Evolutionary conservation across 2,797 vertebrate species (phyloP).

Genomic region (Micropoecilia bifurca): DNA sequence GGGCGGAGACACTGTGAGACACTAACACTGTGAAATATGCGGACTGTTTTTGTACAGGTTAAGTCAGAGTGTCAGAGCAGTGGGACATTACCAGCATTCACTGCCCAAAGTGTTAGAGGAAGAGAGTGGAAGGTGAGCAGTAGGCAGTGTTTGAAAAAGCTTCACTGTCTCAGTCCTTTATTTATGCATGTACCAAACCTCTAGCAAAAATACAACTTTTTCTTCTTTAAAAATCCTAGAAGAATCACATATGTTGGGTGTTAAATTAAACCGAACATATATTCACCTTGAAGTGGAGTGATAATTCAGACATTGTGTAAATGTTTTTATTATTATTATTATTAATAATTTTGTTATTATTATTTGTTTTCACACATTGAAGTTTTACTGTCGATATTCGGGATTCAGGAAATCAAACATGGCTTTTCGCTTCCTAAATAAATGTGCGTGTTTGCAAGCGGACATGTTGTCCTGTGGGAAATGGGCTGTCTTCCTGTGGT

Average conservation of each 20-base stretch:
- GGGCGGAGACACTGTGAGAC: no score
- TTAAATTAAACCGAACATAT: conserved; percentile 3
- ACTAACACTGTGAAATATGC: background rate
- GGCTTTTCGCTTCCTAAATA: background rate
- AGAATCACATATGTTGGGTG: conserved; percentile 3
- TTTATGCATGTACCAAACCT: conserved; percentile 26
- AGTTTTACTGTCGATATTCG: background rate
- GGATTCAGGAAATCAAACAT: background rate
- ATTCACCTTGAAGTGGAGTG: background rate
- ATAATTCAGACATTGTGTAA: background rate
- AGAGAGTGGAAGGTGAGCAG: conserved; percentile 34
- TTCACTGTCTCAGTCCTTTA: conserved; percentile 42
- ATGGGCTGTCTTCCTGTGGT: conserved; percentile 56
- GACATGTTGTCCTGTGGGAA: conserved; percentile 71
- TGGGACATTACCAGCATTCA: conserved; percentile 68
- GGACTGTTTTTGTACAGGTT: conserved; percentile 20
- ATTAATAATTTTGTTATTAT: no score
- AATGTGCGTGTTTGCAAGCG: conserved; percentile 17
- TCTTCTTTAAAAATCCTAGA: background rate
- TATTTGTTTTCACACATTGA: conserved; percentile 3
- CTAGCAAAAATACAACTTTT: conserved; percentile 18
- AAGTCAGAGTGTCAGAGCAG: conserved; percentile 33
- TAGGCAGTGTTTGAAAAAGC: conserved; percentile 54
- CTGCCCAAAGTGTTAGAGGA: conserved; percentile 36
- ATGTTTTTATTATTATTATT: no score